Evolutionary conservation across 2,888 invertebrate genomes (phyloP), one percentile per base, ranked within the genome.

Genomic region (Apodemia mormo): DNA sequence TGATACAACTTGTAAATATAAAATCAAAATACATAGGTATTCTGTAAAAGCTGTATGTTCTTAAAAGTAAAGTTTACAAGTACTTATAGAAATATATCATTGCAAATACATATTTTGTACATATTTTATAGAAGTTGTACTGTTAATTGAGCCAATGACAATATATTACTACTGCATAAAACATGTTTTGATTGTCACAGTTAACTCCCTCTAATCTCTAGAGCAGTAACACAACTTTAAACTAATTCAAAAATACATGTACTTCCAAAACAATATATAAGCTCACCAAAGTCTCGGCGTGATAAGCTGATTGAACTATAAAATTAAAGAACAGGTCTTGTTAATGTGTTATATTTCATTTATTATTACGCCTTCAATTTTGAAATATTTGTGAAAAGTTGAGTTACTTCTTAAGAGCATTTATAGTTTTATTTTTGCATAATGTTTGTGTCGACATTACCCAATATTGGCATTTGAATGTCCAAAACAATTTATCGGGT

Each of bases 1-100:
- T 72, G 84, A 80, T 79, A 61, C 61, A 30, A 37, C 37, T 82
- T 79, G 83, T 84, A 85, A 78, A 87, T 86, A 85, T 76, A 82
- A 81, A 70, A 70, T 72, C 78, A 77, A 77, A 82, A 82, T 76
- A 83, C 77, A 77, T 76, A 82, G 79, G 22, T 67, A 33, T 33
- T 66, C n/a, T 82, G 82, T 82, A 82, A 82, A 86, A 88, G 85
- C 84, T 77, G 72, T 72, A 66, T 66, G 68, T 66, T 70, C 52
- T 69, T 70, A 65, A n/a, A 22, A 65, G 22, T 43, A 65, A 65
- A 43, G 14, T 45, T 45, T 14, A 65, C n/a, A 33, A 58, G 33
- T 58, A 14, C 43, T 58, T 58, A 65, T 30, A 65, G 37, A 33
- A 33, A 14, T 22, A 8, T 22, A 37, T 40, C 33, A 43, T 43